Evolutionary conservation across 2,888 invertebrate genomes (phyloP).

Genomic region (Tachina fera): DNA sequence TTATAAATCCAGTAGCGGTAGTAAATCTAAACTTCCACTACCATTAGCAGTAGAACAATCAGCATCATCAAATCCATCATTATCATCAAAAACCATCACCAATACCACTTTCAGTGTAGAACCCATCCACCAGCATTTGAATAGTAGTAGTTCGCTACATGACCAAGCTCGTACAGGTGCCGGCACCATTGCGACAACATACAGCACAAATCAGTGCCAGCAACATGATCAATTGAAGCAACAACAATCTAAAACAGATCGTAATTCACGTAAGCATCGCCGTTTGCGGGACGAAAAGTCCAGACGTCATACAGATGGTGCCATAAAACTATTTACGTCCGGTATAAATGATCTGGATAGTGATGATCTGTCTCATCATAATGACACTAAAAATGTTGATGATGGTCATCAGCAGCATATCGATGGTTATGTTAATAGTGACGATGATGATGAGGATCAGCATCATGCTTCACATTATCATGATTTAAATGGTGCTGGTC

Average conservation of each 20-base stretch:
- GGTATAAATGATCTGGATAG: conserved; percentile 41
- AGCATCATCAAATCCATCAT: conserved; percentile 49
- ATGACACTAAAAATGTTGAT: conserved; percentile 37
- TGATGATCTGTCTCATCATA: conserved; percentile 63
- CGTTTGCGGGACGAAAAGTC: conserved; percentile 74
- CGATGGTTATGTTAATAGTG: conserved; percentile 59
- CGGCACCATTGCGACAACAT: conserved; percentile 45
- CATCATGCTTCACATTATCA: conserved; percentile 69
- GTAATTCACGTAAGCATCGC: conserved; percentile 60
- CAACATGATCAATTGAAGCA: conserved; percentile 46
- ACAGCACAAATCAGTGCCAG: conserved; percentile 22
- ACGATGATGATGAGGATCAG: conserved; percentile 62
- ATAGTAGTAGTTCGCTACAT: conserved; percentile 66
- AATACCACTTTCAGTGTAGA: conserved; percentile 65
- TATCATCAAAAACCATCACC: conserved; percentile 48
- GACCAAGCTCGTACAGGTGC: conserved; percentile 51
- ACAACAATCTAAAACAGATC: conserved; percentile 49
- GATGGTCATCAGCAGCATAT: conserved; percentile 26
- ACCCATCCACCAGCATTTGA: conserved; percentile 65
- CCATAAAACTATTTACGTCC: conserved; percentile 56
- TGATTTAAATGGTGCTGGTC: conserved; percentile 71
- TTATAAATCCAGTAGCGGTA: conserved; percentile 62
- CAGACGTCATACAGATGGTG: conserved; percentile 74
- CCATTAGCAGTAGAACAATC: conserved; percentile 25
- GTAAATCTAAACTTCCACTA: conserved; percentile 52